phyloP scores from a whole-genome alignment of 2,888 invertebrate species.

The Epiblema foenella region DNA sequence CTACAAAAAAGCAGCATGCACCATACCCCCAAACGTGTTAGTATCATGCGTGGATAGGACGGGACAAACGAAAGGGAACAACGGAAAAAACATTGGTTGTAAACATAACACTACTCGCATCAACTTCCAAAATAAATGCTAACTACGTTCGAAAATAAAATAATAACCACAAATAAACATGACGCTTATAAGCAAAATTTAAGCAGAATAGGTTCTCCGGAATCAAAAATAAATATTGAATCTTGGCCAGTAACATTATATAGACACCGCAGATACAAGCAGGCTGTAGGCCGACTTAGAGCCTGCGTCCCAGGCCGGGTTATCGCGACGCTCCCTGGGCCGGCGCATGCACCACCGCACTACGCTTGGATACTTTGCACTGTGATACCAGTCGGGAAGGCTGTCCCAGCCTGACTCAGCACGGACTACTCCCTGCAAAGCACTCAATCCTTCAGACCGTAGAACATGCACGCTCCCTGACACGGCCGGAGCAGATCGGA shows the following conservation, averaged over 20 bases:
- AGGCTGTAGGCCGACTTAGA: neutral
- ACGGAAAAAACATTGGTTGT: conserved; percentile 84
- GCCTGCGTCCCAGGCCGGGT: neutral
- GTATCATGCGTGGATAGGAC: conserved; percentile 72
- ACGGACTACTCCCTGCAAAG: conserved; percentile 72
- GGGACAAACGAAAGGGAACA: conserved; percentile 72
- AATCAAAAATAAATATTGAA: conserved; percentile 80
- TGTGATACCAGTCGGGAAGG: conserved; percentile 61
- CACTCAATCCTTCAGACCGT: conserved; percentile 67
- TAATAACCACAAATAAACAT: conserved; percentile 75
- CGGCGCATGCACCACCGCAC: conserved; percentile 39
- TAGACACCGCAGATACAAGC: conserved; percentile 59
- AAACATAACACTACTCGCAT: conserved; percentile 79
- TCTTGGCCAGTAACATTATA: conserved; percentile 84
- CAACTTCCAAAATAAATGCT: conserved; percentile 73
- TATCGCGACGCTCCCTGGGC: conserved; percentile 14
- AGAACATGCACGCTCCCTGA: conserved; percentile 72
- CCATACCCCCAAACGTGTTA: conserved; percentile 71
- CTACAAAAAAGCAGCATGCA: conserved; percentile 80
- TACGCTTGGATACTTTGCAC: conserved; percentile 39
- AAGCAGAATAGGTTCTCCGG: conserved; percentile 85
- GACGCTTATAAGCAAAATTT: conserved; percentile 82
- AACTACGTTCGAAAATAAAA: conserved; percentile 77
- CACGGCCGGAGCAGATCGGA: conserved; percentile 68
- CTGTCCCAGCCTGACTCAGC: conserved; percentile 77